Conservation (phyloP, 2,113 vertebrate species). For the Felis catus region F.catus_Fca126_mat1.0 CM031412.1:211445501-211446000, state of each 20-base stretch:
- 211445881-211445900: background rate
- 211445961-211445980: background rate
- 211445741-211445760: accelerated
- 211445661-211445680: background rate
- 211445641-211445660: background rate
- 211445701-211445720: background rate
- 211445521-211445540: background rate
- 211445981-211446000: background rate
- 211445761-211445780: background rate
- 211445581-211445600: background rate
- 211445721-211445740: background rate
- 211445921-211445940: background rate
- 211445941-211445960: background rate
- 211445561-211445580: background rate
- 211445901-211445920: background rate
- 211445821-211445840: background rate
- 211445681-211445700: background rate
- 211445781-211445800: background rate
- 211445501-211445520: background rate
- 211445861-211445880: background rate
- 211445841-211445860: background rate
- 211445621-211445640: background rate
- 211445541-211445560: background rate
- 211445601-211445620: background rate
- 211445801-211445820: background rate